Percentiles rank a stretch among this genome's conserved stretches.
Evolutionary conservation across 2,797 vertebrate species (phyloP).

Genomic region (Crenichthys baileyi): DNA sequence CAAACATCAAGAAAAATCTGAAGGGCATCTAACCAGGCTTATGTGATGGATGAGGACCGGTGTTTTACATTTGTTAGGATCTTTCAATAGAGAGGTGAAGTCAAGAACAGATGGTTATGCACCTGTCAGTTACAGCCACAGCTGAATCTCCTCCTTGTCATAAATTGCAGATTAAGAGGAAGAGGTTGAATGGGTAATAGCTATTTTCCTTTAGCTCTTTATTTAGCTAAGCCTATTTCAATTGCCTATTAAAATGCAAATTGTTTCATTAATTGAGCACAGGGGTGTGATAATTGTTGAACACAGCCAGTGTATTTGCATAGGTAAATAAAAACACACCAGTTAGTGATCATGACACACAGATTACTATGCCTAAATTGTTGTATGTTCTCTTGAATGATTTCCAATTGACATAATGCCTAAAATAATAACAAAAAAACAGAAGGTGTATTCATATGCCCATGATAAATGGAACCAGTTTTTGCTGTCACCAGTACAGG

Average conservation of each 20-base stretch:
- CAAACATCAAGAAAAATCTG: conserved; percentile 11
- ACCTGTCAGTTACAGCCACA: conserved; percentile 43
- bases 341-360: conserved; percentile 52
- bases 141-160: conserved; percentile 38
- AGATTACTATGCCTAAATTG: conserved; percentile 38
- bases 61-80: conserved; percentile 2
- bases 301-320: conserved; percentile 61
- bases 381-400: conserved; percentile 11
- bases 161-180: conserved; percentile 39
- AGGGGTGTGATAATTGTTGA: conserved; percentile 59
- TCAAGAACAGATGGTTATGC: conserved; percentile 37
- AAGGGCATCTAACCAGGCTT: not conserved
- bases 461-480: not conserved
- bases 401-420: conserved; percentile 12
- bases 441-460: not conserved
- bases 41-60: conserved; percentile 1
- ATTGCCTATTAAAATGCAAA: conserved; percentile 79
- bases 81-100: conserved; percentile 32
- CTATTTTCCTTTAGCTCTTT: conserved; percentile 64
- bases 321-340: conserved; percentile 66
- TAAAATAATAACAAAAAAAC: not conserved
- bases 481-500: not conserved
- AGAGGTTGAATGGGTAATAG: conserved; percentile 54
- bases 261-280: conserved; percentile 74
- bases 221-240: conserved; percentile 71